Conservation (phyloP, 2,888 invertebrate species). For the Malthinus flaveolus region DNA sequence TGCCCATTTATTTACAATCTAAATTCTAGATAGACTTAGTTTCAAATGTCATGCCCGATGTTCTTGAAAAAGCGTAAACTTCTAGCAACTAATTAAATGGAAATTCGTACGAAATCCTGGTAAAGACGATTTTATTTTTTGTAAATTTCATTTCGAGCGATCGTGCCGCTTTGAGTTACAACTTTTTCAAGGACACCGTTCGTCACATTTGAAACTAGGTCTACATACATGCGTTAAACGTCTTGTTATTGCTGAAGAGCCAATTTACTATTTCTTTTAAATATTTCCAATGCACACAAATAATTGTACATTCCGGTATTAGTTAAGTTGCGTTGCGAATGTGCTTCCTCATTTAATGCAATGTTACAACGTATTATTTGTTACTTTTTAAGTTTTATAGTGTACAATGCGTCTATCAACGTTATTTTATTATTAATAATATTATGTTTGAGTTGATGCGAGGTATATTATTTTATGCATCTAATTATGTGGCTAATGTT, state of each 20-base stretch:
- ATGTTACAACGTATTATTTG: constrained; percentile 31
- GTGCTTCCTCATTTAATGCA: constrained; percentile 39
- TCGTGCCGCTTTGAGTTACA: too few relatives aligned
- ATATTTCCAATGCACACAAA: background rate
- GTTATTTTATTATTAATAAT: constrained; percentile 43
- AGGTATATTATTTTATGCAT: constrained; percentile 44
- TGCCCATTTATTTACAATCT: too few relatives aligned
- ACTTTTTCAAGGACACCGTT: too few relatives aligned
- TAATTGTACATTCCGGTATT: constrained; percentile 11
- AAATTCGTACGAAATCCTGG: too few relatives aligned
- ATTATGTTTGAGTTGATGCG: constrained; percentile 43
- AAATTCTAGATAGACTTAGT: too few relatives aligned
- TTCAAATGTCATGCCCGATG: too few relatives aligned
- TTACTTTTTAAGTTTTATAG: constrained; percentile 25
- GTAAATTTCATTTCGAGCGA: too few relatives aligned
- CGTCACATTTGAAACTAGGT: too few relatives aligned
- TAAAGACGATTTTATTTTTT: too few relatives aligned
- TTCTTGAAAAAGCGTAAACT: too few relatives aligned
- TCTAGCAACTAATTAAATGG: too few relatives aligned
- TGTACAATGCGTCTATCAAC: constrained; percentile 34
- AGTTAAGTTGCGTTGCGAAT: constrained; percentile 24
- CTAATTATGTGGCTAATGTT: constrained; percentile 46
- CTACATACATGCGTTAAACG: too few relatives aligned
- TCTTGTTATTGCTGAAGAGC: background rate
- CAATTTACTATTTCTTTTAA: background rate